These are phyloP conservation scores for Sebastes ruberrimus DNA, from an alignment of 2,797 vertebrate species.

Conservation along the genomic window DNA sequence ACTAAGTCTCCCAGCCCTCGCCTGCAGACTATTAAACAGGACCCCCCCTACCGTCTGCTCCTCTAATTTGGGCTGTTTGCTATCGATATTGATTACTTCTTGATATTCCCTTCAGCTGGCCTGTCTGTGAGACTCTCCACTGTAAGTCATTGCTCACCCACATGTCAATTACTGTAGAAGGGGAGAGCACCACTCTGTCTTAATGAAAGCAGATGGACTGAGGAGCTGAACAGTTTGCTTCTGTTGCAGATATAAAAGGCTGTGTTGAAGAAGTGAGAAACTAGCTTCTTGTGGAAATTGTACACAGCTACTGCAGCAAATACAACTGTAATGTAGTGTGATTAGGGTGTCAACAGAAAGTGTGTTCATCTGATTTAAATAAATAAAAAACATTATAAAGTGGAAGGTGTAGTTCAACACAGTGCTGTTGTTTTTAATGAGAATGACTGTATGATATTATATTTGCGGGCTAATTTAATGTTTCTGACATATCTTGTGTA, in stretches of 20 bases:
- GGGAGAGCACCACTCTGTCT: conserved; percentile 67
- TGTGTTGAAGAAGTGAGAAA: conserved; percentile 11
- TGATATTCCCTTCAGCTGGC: conserved; percentile 77
- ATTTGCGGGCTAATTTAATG: background rate
- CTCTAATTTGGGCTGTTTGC: conserved; percentile 76
- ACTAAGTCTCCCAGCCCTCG: conserved; percentile 45
- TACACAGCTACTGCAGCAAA: background rate
- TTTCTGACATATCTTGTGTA: background rate
- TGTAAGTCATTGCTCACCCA: conserved; percentile 80
- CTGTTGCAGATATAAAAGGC: conserved; percentile 46
- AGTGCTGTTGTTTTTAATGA: background rate
- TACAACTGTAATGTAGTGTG: conserved; percentile 2
- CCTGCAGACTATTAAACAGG: conserved; percentile 76
- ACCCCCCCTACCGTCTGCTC: conserved; percentile 36
- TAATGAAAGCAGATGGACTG: conserved; percentile 71
- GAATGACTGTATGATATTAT: background rate
- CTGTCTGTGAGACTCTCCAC: conserved; percentile 68
- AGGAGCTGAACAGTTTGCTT: conserved; percentile 54
- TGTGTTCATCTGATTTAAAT: conserved; percentile 2
- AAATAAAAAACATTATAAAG: background rate
- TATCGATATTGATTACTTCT: conserved; percentile 80
- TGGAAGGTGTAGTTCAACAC: background rate
- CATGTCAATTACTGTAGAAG: conserved; percentile 77
- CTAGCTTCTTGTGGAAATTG: background rate
- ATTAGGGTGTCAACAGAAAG: conserved; percentile 16